Conservation (phyloP, 2,888 invertebrate species). For the Oligia fasciuncula region DNA sequence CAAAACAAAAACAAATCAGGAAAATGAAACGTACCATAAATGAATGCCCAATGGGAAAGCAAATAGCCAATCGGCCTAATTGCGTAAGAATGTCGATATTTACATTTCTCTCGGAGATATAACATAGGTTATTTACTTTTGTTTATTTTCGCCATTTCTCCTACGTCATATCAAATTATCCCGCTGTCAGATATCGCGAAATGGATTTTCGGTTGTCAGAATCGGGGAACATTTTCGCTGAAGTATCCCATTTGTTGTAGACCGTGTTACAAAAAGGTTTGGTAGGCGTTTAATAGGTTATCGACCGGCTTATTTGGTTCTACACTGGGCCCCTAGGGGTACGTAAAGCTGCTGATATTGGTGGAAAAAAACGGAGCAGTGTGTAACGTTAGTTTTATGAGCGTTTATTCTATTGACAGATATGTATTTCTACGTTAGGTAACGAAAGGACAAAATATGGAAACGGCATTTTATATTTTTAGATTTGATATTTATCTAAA, state of each 20-base stretch:
- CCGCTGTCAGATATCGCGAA: slow-evolving; percentile 76
- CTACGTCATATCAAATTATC: slow-evolving; percentile 76
- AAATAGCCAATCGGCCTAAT: slow-evolving; percentile 54
- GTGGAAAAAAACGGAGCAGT: slow-evolving; percentile 21
- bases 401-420: slow-evolving; percentile 23
- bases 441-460: not conserved
- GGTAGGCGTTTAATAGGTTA: slow-evolving; percentile 65
- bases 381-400: slow-evolving; percentile 26
- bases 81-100: slow-evolving; percentile 52
- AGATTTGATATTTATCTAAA: too few species aligned
- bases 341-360: slow-evolving; percentile 43
- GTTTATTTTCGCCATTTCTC: slow-evolving; percentile 66
- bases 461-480: not conserved
- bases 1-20: slow-evolving; percentile 47
- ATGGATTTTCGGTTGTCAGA: slow-evolving; percentile 77
- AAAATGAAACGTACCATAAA: slow-evolving; percentile 25
- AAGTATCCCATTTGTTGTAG: slow-evolving; percentile 63
- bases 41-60: slow-evolving; percentile 42
- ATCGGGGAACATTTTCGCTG: slow-evolving; percentile 57
- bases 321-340: slow-evolving; percentile 38
- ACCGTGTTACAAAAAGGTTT: slow-evolving; percentile 64
- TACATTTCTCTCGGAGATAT: slow-evolving; percentile 44
- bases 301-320: slow-evolving; percentile 63
- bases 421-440: slow-evolving; percentile 10
- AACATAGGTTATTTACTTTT: slow-evolving; percentile 51